phyloP scores from a whole-genome alignment of 1,140 invertebrate species.

The Orussus abietinus region DNA sequence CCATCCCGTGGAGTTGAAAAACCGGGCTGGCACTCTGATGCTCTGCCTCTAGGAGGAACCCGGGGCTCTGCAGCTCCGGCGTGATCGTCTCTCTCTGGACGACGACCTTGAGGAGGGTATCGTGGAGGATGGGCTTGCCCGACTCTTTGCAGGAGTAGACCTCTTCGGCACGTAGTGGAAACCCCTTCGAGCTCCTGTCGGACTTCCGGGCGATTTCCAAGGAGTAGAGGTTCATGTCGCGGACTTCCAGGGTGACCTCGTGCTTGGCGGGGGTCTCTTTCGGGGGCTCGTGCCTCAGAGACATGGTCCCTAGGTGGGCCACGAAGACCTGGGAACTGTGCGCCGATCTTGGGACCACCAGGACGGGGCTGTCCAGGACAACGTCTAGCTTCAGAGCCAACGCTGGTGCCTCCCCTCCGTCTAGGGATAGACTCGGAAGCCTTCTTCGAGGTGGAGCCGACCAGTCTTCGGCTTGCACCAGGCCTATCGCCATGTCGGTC shows the following conservation, averaged over 20 bases:
- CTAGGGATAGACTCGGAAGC: constrained; percentile 40
- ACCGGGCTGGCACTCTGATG: constrained; percentile 33
- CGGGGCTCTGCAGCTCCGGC: constrained; percentile 31
- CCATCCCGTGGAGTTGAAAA: constrained; percentile 69
- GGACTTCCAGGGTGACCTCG: constrained; percentile 63
- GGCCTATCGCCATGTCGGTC: constrained; percentile 87
- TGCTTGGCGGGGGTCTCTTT: constrained; percentile 36
- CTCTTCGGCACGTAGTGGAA: constrained; percentile 56
- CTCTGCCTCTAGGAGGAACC: constrained; percentile 43
- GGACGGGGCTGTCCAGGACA: constrained; percentile 83
- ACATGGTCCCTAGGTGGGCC: constrained; percentile 89
- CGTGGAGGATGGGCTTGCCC: constrained; percentile 72
- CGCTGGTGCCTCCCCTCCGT: constrained; percentile 23
- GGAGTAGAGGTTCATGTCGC: constrained; percentile 86
- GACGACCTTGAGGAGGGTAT: constrained; percentile 73
- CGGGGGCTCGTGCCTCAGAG: constrained; percentile 54
- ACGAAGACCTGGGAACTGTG: constrained; percentile 81
- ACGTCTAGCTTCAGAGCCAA: constrained; percentile 61
- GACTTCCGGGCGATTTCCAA: constrained; percentile 58
- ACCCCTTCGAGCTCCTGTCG: constrained; percentile 31
- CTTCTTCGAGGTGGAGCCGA: constrained; percentile 40
- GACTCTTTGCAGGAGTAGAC: constrained; percentile 65
- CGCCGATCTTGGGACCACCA: constrained; percentile 78
- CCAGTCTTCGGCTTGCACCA: constrained; percentile 68
- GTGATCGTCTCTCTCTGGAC: constrained; percentile 49